Evolutionary conservation across 2,113 vertebrate genomes (phyloP), one percentile per base, ranked within the genome.

Genomic region (Lophura nycthemera): DNA sequence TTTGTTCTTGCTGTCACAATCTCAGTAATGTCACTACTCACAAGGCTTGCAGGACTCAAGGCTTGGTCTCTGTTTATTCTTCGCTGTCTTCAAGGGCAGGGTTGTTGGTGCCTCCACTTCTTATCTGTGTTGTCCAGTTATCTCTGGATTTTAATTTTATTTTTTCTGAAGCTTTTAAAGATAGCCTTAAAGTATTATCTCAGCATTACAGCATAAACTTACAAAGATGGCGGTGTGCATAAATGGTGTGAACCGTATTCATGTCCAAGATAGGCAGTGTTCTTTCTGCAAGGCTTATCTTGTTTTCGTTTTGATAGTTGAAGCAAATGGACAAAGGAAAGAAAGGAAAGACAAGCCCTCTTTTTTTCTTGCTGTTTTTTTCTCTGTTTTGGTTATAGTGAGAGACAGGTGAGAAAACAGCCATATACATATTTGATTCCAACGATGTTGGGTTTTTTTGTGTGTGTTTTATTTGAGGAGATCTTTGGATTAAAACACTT

Each of bases 271-370:
- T 21, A 88, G 92, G 36, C 79, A 77, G 8, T 83, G 88, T 94
- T 92, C 92, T 77, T 92, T 92, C 85, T 77, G 80, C 52, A 78
- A 67, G 47, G 86, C 90, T 96, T 93, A 88, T 95, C 83, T 92
- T 86, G 75, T 89, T 96, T 92, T 92, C 47, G 0, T 77, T 94
- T 59, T 91, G 86, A 56, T 95, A 93, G 72, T 90, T 96, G 64
- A 77, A 95, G 72, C 83, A 81, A 27, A 66, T 72, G 47, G 74
- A 59, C 56, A 60, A 45, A 52, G 56, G 47, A 83, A 67, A 50
- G 10, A 32, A 69, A 83, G 60, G 14, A 69, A 91, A 47, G 45
- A 22, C 32, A 25, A 22, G 16, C 8, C 21, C 22, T 17, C 14
- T 27, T 40, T 40, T 38, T 38, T 25, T 10, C 22, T 15, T 61